These are phyloP conservation scores for Nixonia krombeini DNA, from an alignment of 1,140 invertebrate genomes.

Conservation along the genomic window DNA sequence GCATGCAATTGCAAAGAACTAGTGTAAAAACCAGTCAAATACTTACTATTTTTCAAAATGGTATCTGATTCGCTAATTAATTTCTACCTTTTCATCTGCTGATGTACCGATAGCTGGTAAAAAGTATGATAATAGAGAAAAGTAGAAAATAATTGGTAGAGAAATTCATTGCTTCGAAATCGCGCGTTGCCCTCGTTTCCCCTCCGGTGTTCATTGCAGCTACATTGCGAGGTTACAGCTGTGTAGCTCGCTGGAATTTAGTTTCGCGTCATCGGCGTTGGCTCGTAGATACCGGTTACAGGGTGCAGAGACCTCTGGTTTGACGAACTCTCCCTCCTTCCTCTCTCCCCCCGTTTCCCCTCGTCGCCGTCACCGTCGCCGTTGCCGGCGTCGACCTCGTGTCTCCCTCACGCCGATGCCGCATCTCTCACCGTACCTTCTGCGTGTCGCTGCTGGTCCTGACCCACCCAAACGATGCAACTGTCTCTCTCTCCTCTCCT, in stretches of 20 bases:
- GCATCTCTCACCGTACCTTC: no score
- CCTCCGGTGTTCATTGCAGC: background rate
- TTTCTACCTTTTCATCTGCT: no score
- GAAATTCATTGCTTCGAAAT: no score
- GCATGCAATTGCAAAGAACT: no score
- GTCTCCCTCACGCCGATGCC: conserved; percentile 29
- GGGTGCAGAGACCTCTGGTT: conserved; percentile 51
- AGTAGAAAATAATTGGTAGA: no score
- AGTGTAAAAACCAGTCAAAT: no score
- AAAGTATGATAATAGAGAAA: no score
- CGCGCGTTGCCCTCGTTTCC: no score
- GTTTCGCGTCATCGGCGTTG: conserved; percentile 10
- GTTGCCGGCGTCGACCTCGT: background rate
- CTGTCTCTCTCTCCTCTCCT: conserved; percentile 29
- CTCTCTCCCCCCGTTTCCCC: conserved; percentile 7
- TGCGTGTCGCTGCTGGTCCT: conserved; percentile 58
- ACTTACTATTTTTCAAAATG: no score
- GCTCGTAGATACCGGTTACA: background rate
- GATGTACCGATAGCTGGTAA: no score
- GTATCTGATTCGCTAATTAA: no score
- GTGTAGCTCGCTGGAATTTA: conserved; percentile 18
- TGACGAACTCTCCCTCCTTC: conserved; percentile 54
- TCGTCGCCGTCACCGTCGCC: conserved; percentile 8
- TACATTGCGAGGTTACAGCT: conserved; percentile 3
- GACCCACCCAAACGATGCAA: conserved; percentile 70